phyloP scores from a whole-genome alignment of 2,888 invertebrate genomes.

The Hemaris fuciformis region DNA sequence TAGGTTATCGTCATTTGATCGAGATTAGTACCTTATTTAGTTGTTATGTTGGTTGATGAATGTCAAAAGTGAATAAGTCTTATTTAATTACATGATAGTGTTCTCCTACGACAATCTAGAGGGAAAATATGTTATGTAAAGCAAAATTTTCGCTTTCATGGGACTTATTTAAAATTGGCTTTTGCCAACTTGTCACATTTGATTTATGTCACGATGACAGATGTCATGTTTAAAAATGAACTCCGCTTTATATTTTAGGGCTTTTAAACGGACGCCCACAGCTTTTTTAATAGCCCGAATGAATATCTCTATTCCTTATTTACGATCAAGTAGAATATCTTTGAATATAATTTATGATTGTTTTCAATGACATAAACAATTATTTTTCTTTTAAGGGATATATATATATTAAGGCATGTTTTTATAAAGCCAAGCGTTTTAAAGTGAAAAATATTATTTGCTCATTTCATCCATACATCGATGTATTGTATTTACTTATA shows the following conservation, averaged over 20 bases:
- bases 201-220: constrained; percentile 10
- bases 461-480: constrained; percentile 72
- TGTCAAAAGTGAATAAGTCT: constrained; percentile 22
- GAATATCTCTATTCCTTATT: too few species aligned
- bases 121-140: not conserved
- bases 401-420: not conserved
- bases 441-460: constrained; percentile 29
- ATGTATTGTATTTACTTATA: constrained; percentile 51
- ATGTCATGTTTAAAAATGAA: not conserved
- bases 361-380: too few species aligned
- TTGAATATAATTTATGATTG: too few species aligned
- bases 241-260: not conserved
- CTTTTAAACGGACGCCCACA: not conserved
- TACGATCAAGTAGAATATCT: too few species aligned
- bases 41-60: constrained; percentile 25
- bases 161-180: not conserved
- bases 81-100: not conserved
- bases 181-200: not conserved
- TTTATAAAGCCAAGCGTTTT: not conserved
- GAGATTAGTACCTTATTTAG: constrained; percentile 28
- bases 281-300: not conserved
- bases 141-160: not conserved
- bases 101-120: too few species aligned
- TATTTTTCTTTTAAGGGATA: not conserved
- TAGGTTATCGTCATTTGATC: constrained; percentile 5